Base-by-base conservation (phyloP, 1,140 invertebrate species). In the Drosophila persimilis region DNA sequence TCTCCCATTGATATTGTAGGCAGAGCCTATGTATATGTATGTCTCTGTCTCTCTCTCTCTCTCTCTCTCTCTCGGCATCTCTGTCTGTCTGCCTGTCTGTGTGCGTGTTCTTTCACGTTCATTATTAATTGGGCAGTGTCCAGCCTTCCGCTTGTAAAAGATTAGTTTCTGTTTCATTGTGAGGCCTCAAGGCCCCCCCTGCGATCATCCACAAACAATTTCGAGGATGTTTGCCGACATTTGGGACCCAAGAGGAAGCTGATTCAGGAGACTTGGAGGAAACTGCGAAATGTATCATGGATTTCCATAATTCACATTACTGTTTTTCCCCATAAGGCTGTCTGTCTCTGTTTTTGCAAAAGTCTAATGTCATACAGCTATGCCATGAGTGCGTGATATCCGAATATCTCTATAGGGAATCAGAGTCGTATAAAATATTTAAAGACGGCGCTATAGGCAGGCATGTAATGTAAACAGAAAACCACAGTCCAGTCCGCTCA, bases 391-490 rank as follows among this genome's bases (percentile, higher is more conserved):
- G 44, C 41, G 35, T 35, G 58, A 11, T 46, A 26, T 9, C 26
- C 24, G 35, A 45, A 39, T 35, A 58, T 26, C 24, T 26, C 24
- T 5, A 5, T 26, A 5, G 35, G 11, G 9, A 39, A 11, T 13
- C 11, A 11, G 31, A 35, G 31, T 9, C 31, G 35, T 13, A 39
- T 39, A 39, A 39, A 39, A 39, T 57, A 26, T 52, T 29, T 52
- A 35, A 51, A 39, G 26, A 47, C 54, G 26, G 7, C 61, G 41
- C 55, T 17, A 20, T 58, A 20, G 20, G 26, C 44, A 44, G 44
- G 53, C 22, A 52, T 70, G 47, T 9, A 52, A 67, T 51, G 47
- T 65, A 84, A 83, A 85, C 80, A 84, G 83, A 61, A 31, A 39
- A 13, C 35, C 4, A 11, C 22, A 52, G 70, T 43, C 46, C 56